A percentile compares a stretch with the other conserved stretches of the same genome.
These are phyloP conservation scores for Ormyrus thymus DNA, from an alignment of 2,888 invertebrate species.

Conservation along the genomic window DNA sequence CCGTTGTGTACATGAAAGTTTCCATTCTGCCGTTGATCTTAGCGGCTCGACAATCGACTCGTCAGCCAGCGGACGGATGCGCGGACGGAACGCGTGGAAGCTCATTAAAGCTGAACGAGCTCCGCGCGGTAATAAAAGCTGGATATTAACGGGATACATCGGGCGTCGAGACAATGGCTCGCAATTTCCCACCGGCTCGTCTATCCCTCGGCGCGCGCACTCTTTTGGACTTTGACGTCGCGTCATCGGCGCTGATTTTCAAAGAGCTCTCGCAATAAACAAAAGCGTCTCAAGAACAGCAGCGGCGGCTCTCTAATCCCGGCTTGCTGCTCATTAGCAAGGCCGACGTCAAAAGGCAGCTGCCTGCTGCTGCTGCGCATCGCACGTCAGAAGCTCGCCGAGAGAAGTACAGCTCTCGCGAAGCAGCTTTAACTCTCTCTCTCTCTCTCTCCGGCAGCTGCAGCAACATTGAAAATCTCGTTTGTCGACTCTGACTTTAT, in stretches of 20 bases:
- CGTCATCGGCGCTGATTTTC: slow-evolving; percentile 3
- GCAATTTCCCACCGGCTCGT: slow-evolving; percentile 16
- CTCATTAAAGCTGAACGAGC: slow-evolving; percentile 32
- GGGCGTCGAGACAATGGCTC: slow-evolving; percentile 4
- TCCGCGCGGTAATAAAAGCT: slow-evolving; percentile 35
- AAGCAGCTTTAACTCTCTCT: background rate
- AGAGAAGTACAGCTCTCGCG: background rate
- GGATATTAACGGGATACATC: slow-evolving; percentile 7
- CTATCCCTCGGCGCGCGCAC: background rate
- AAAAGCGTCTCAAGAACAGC: background rate
- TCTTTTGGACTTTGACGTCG: background rate
- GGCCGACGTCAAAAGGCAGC: slow-evolving; percentile 32
- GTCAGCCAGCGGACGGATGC: too few species aligned
- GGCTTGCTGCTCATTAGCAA: slow-evolving; percentile 34
- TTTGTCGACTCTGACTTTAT: too few species aligned
- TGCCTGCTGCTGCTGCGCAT: background rate
- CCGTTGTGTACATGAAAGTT: too few species aligned
- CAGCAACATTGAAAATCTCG: too few species aligned
- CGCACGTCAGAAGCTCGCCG: background rate
- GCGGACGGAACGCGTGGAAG: slow-evolving; percentile 9
- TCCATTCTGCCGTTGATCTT: too few species aligned
- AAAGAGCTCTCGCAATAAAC: slow-evolving; percentile 15
- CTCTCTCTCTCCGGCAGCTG: too few species aligned
- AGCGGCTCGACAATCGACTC: too few species aligned
- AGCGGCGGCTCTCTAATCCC: slow-evolving; percentile 23